Evolutionary conservation across 2,888 invertebrate genomes (phyloP).

Genomic region (Willowsia nigromaculata): DNA sequence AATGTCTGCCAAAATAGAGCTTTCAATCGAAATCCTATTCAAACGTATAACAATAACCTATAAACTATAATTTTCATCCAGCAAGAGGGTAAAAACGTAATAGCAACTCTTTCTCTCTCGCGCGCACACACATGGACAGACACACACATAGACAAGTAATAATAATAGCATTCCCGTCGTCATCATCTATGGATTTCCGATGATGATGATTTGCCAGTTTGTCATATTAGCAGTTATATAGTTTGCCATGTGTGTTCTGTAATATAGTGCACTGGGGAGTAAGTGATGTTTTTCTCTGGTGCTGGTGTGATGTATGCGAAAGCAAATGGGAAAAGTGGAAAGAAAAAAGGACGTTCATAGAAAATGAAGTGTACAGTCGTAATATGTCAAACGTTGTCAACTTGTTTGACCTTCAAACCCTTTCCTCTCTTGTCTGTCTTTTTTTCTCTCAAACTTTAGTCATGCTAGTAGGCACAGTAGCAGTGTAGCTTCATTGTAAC

Average conservation of each 20-base stretch:
- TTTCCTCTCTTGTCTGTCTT: slow-evolving; percentile 41
- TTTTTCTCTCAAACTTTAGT: neutral
- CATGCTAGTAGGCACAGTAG: too few relatives aligned
- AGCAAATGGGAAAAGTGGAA: neutral
- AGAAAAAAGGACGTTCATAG: slow-evolving; percentile 15
- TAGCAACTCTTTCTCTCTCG: neutral
- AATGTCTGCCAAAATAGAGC: neutral
- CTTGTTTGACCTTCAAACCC: slow-evolving; percentile 66
- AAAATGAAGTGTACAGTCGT: slow-evolving; percentile 21
- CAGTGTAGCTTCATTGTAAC: too few relatives aligned
- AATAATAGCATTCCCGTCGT: neutral
- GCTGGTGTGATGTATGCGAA: neutral
- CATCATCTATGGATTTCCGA: slow-evolving; percentile 32
- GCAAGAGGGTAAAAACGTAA: neutral
- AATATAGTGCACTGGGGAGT: neutral
- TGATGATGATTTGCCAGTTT: slow-evolving; percentile 42
- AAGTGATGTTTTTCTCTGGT: neutral
- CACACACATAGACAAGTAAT: neutral
- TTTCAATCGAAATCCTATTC: neutral
- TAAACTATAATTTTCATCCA: slow-evolving; percentile 7
- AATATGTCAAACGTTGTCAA: slow-evolving; percentile 64
- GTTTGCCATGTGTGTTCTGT: neutral
- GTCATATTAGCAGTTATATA: slow-evolving; percentile 1
- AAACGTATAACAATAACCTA: slow-evolving; percentile 10
- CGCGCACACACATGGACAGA: neutral